phyloP scores from a whole-genome alignment of 2,888 invertebrate species.

The Oxystoma pomonae region DNA sequence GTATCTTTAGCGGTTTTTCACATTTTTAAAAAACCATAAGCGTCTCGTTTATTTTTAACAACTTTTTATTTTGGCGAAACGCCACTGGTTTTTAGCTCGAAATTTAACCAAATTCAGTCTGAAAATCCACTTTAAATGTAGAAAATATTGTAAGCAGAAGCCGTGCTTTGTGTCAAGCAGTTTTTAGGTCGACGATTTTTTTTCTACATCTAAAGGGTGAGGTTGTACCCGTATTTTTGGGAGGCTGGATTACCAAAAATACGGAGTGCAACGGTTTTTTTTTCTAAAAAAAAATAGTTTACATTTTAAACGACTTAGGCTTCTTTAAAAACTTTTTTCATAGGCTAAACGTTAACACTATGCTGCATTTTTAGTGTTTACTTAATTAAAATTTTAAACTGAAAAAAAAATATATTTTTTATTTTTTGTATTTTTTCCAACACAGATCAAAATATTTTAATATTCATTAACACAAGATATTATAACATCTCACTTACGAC shows the following conservation, averaged over 20 bases:
- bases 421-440: neutral
- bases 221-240: constrained; percentile 36
- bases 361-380: neutral
- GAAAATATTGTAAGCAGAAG: neutral
- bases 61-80: too few species aligned
- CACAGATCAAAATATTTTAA: too few species aligned
- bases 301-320: neutral
- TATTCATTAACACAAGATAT: neutral
- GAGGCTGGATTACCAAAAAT: constrained; percentile 45
- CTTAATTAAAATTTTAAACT: neutral
- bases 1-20: neutral
- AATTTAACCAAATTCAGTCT: neutral
- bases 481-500: too few species aligned
- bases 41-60: too few species aligned
- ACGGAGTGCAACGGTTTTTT: constrained; percentile 16
- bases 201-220: neutral
- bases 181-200: too few species aligned
- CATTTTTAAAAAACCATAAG: neutral
- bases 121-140: neutral
- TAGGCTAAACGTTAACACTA: neutral
- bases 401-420: neutral
- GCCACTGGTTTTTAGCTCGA: neutral
- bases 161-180: neutral
- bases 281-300: neutral
- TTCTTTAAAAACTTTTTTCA: neutral